Conservation (phyloP, 2,797 vertebrate species). For the Chiroxiphia lanceolata region DNA sequence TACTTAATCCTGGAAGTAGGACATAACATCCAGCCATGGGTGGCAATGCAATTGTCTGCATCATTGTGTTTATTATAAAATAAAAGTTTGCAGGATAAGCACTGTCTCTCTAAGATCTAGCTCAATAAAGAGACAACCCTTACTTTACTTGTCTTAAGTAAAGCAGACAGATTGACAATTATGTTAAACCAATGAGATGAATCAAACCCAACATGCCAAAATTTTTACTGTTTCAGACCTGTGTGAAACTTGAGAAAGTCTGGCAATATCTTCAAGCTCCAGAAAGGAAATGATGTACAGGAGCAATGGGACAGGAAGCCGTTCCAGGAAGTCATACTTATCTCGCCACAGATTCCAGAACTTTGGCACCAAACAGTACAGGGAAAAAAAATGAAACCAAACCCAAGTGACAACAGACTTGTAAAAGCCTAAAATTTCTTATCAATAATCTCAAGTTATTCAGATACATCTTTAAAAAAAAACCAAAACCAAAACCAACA, state of each 20-base stretch:
- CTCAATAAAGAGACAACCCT: neutral
- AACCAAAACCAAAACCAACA: neutral
- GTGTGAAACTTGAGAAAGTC: slow-evolving; percentile 79
- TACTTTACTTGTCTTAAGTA: neutral
- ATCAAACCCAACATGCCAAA: neutral
- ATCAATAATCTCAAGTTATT: neutral
- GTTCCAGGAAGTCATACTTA: slow-evolving; percentile 82
- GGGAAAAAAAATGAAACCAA: neutral
- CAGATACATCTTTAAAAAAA: neutral
- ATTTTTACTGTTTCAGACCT: slow-evolving; percentile 78
- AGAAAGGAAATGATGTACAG: slow-evolving; percentile 82
- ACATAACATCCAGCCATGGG: neutral
- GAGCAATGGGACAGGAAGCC: slow-evolving; percentile 81
- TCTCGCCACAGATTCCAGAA: slow-evolving; percentile 82
- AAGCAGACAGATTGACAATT: neutral
- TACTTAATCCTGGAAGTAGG: neutral
- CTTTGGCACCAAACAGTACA: slow-evolving; percentile 75
- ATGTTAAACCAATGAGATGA: neutral
- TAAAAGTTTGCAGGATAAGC: neutral
- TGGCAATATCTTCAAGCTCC: slow-evolving; percentile 83
- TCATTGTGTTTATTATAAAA: neutral
- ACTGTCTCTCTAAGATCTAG: neutral
- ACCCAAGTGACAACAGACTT: neutral
- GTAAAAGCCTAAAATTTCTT: neutral
- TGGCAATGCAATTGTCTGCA: neutral